Conservation (phyloP, 1,140 invertebrate genomes). For the Psilanteris sp. region DNA sequence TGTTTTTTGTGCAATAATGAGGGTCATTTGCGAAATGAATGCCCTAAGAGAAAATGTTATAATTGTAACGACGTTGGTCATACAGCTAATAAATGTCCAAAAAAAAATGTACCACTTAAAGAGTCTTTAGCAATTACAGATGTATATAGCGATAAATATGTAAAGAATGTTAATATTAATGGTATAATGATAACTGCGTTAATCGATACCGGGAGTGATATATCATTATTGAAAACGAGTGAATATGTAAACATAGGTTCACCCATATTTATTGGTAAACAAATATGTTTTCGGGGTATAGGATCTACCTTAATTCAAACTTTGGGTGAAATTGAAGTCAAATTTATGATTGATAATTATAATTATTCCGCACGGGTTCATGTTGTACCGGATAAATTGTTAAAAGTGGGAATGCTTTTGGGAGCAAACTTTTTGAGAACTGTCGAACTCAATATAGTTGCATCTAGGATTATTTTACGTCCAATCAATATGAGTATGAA, state of each 20-base stretch:
- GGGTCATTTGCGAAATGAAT: constrained; percentile 8
- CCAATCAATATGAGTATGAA: too few relatives aligned
- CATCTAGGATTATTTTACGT: too few relatives aligned
- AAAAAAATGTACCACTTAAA: background rate
- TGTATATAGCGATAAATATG: constrained; percentile 3
- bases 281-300: constrained; percentile 8
- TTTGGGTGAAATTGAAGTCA: background rate
- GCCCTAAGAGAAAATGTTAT: constrained; percentile 39
- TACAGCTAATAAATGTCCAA: background rate
- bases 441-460: background rate
- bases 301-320: constrained; percentile 1
- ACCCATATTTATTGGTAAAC: background rate
- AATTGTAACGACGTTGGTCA: constrained; percentile 42
- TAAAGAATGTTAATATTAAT: constrained; percentile 10
- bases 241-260: background rate
- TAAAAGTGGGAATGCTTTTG: background rate
- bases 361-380: background rate
- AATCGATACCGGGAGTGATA: background rate
- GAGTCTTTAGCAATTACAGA: background rate
- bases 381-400: background rate
- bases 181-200: background rate
- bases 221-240: background rate
- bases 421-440: background rate
- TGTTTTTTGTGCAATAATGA: constrained; percentile 6
- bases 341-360: background rate